Evolutionary conservation across 1,140 invertebrate genomes (phyloP), one percentile per base, ranked within the genome.

Genomic region (Contarinia nasturtii): DNA sequence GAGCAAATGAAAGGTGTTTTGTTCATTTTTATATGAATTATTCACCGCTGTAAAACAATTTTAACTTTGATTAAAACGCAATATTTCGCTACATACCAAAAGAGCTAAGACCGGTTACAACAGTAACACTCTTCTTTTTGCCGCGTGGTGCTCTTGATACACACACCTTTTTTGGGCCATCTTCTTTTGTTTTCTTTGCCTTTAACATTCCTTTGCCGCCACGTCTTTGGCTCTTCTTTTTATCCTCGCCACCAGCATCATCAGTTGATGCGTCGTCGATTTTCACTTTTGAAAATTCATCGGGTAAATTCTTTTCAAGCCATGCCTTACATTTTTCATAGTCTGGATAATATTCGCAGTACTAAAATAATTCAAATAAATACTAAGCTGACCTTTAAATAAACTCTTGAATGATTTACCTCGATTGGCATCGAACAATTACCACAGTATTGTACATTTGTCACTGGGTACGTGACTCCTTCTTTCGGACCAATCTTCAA

Each of bases 111-210:
- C 86, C 84, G 40, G 82, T 82, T 0, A 88, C 82, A 17, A 88
- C 82, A 27, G 95, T 99, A 0, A 98, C 92, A 44, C 85, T 94
- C 74, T 98, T 98, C 76, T 97, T 98, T 61, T 98, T 98, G 44
- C 94, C 94, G 55, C 95, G 73, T 14, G 91, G 88, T 33, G 93
- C 87, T 60, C 91, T 76, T 2, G 85, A 93, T 11, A 97, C 71
- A 55, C 79, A 80, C 3, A 85, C 76, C 60, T 94, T 94, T 59
- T 96, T 96, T 61, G 93, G 88, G 57, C 61, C 77, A 52, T 79
- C 79, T 58, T 82, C 78, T 63, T 88, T 85, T 61, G 84, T 82
- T 69, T 90, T 89, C 66, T 89, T 90, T 11, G 83, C 73, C 64
- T 88, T 88, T 36, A 88, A 71, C 63, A 86, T 75, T 21, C 86